Conservation (phyloP, 2,113 vertebrate genomes). For the Anguilla rostrata region DNA sequence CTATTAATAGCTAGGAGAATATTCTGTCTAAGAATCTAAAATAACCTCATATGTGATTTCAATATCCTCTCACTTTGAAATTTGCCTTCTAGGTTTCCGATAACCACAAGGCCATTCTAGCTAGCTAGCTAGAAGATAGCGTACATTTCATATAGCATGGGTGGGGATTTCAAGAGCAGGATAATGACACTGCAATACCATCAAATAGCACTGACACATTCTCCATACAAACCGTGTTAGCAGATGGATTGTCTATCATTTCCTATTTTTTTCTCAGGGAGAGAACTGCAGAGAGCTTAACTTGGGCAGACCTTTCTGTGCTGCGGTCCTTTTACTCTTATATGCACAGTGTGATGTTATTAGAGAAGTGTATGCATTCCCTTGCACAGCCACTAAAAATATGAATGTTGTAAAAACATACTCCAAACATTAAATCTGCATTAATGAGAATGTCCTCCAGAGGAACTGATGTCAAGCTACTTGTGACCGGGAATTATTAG, state of each 20-base stretch:
- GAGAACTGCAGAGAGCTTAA: neutral
- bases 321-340: neutral
- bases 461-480: neutral
- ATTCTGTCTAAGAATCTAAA: too few species aligned
- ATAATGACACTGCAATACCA: neutral
- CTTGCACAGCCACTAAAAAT: neutral
- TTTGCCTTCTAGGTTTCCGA: too few species aligned
- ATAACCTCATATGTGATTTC: too few species aligned
- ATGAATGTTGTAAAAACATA: neutral
- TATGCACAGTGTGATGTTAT: neutral
- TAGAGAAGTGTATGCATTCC: neutral
- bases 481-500: too few species aligned
- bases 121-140: too few species aligned
- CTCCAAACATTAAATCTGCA: neutral
- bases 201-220: neutral
- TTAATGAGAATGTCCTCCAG: neutral
- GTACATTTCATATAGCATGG: too few species aligned
- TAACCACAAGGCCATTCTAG: too few species aligned
- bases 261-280: neutral
- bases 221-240: neutral
- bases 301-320: neutral
- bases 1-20: too few species aligned
- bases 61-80: too few species aligned
- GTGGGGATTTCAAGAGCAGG: too few species aligned
- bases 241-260: neutral